These are phyloP conservation scores for Agriopis aurantiaria DNA, from an alignment of 2,888 invertebrate genomes.

Conservation along the genomic window DNA sequence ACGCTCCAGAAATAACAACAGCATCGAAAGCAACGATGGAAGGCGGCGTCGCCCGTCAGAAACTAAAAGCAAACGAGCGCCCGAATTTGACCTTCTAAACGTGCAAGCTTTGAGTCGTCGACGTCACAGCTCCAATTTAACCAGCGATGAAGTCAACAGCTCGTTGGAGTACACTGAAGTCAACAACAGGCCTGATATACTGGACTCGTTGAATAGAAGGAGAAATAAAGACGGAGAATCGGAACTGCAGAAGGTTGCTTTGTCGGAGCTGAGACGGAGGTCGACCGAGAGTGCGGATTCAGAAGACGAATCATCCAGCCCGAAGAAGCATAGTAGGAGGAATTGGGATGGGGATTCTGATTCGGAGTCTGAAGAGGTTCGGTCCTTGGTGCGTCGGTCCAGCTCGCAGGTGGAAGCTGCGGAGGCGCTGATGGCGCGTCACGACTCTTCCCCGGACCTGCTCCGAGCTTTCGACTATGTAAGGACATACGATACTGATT, in stretches of 20 bases:
- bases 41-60: constrained; percentile 76
- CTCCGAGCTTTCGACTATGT: constrained; percentile 83
- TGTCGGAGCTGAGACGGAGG: constrained; percentile 75
- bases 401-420: constrained; percentile 87
- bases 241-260: constrained; percentile 74
- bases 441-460: constrained; percentile 79
- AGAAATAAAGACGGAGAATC: constrained; percentile 68
- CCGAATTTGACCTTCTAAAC: constrained; percentile 79
- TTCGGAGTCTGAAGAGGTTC: constrained; percentile 89
- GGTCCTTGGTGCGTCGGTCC: constrained; percentile 88
- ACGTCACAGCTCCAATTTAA: constrained; percentile 80
- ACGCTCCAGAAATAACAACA: constrained; percentile 79
- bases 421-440: constrained; percentile 85
- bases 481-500: constrained; percentile 82
- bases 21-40: constrained; percentile 81
- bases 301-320: constrained; percentile 72
- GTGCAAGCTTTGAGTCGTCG: constrained; percentile 76
- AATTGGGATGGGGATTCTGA: constrained; percentile 85
- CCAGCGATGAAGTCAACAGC: constrained; percentile 82
- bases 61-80: constrained; percentile 75
- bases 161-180: constrained; percentile 82
- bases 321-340: constrained; percentile 71
- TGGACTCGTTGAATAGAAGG: constrained; percentile 75
- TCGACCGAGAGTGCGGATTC: constrained; percentile 79
- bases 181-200: constrained; percentile 80